Base-by-base conservation (phyloP, 2,113 vertebrate species). In the Gymnocephalus cernua region DNA sequence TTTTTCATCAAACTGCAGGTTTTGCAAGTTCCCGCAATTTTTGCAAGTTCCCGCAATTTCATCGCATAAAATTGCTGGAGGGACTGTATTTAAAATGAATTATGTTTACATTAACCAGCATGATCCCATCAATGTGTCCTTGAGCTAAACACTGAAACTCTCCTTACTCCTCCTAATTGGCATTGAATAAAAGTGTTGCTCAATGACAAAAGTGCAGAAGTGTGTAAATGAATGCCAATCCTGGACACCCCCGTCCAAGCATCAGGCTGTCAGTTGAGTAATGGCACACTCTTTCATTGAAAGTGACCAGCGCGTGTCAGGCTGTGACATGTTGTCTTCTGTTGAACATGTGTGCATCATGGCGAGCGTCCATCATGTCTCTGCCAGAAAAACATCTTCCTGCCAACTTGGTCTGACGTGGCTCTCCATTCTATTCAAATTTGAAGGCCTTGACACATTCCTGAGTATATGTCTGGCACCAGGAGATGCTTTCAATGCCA, bases 321-420 rank as follows among this genome's bases (percentile, higher is more conserved):
- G 84, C 82, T 77, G 90, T 86, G 87, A 91, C 90, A 89, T 84
- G 85, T 71, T 45, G 61, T 71, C 77, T 78, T 88, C 86, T 80
- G 83, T 27, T 53, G 10, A 88, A 79, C 87, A 79, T 79, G 88
- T 86, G 85, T 79, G 79, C 57, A 9, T 71, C 61, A 35, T 89
- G 88, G 86, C 86, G 5, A 38, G 27, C 13, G 21, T 87, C 77
- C 87, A 83, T 83, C 80, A 10, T 5, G 62, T 62, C 77, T 51
- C 78, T 88, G 86, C 85, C 88, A 90, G 75, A 79, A 51, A 64
- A 64, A 63, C 68, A 32, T 85, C 82, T 54, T 65, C 45, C 75
- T 92, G 89, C 89, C 86, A 91, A 62, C 59, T 69, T 25, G 29
- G 44, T 58, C 54, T 86, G 86, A 91, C 69, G 75, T 86, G 81